Base-by-base conservation (phyloP, 2,113 vertebrate genomes). In the Coptodon bakossiorum region DNA sequence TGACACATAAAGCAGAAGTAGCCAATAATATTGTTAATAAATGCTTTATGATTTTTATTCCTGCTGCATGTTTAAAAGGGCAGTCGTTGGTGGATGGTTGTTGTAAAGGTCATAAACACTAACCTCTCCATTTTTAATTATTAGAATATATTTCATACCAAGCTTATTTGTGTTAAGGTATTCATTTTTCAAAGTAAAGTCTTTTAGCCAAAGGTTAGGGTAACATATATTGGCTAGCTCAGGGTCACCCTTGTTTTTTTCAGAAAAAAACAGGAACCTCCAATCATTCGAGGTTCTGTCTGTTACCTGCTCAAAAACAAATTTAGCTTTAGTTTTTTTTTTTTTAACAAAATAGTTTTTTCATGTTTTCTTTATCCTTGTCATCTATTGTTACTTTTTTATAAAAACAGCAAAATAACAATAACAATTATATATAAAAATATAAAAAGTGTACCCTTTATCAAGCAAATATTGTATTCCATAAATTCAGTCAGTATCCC, bases 191-290 rank as follows among this genome's bases (percentile, higher is more conserved):
- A 40, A 43, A 43, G 66, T 43, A 43, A 43, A 43, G n/a, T 0
- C 1, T 71, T 43, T 14, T 68, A 68, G 6, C 34, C 34, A 68
- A 22, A 38, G 63, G 17, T 38, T 66, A n/a, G 36, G 19, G 19
- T 40, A 40, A 40, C 19, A 13, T 68, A 68, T 13, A 68, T 38
- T 0, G 10, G 0, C 34, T 22, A 68, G 34, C 63, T 40, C 0
- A 68, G 61, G 0, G 3, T 38, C 61, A 38, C 10, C 1, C 34
- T 38, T n/a, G 19, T 38, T 68, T 68, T 66, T 68, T 38, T 38
- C 31, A n/a, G 0, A 38, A 17, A 68, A 22, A 38, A 38, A 19
- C 34, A 68, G 63, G 63, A 68, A 68, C 66, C 9, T 71, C n/a
- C 63, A 71, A 40, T 43, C 66, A 0, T 9, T 4, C n/a, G n/a